Base-by-base conservation (phyloP, 2,888 invertebrate genomes). In the Phyllotreta striolata region DNA sequence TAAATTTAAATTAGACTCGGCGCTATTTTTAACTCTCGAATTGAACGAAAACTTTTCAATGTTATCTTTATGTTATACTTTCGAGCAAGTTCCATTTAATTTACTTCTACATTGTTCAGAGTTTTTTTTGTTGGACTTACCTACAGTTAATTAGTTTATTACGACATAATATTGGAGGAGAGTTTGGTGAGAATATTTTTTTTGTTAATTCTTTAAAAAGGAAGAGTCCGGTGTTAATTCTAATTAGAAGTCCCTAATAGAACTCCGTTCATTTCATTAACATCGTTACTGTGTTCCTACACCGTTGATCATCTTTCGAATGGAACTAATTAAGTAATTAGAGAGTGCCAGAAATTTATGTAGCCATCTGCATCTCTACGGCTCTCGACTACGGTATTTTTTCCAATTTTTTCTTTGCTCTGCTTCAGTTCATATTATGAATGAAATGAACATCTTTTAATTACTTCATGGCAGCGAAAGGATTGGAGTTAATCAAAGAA, bases 261-360 rank as follows among this genome's bases (percentile, higher is more conserved):
- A 65, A 73, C 73, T 71, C 67, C 69, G 75, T 73, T 76, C 74
- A 77, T 76, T 77, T 77, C 76, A 73, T 75, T 75, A 76, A 70
- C 76, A 60, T 70, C 72, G 60, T 67, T 66, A 64, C 64, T 55
- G 56, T 54, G 59, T 67, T 70, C 62, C 70, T 64, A 63, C 66
- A 66, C 68, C 70, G 76, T 74, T 76, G 76, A 77, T 78, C 78
- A 76, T 78, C 77, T 73, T 77, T 74, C 70, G 73, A 72, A 76
- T 70, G 74, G 72, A 77, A 75, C 78, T 77, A 78, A 78, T 79
- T 78, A 79, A 77, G 77, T 78, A 77, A 78, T 78, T 79, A 78
- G 72, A 74, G 68, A 69, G 67, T 63, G 62, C 60, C 64, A 55
- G 62, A 51, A 66, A 59, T 68, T 66, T 62, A 64, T 66, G 66